Conservation (phyloP, 23 tunicate genomes). For the Ciona savignyi region DNA sequence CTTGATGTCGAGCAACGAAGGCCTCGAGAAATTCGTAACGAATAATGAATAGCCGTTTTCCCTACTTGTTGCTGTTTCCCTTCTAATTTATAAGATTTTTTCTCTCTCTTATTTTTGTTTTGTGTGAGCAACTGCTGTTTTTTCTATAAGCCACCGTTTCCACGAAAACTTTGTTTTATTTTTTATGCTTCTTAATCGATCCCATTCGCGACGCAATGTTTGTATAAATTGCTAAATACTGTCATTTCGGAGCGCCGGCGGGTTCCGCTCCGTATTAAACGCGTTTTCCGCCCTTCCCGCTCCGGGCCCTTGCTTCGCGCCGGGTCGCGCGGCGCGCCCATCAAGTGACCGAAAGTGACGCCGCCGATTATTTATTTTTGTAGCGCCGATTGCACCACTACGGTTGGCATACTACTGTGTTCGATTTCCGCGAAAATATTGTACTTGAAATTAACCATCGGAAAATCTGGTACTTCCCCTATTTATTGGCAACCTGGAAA, state of each 20-base stretch:
- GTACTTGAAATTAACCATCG: background rate
- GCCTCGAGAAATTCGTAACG: conserved; percentile 46
- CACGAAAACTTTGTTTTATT: background rate
- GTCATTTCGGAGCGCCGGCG: background rate
- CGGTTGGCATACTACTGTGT: background rate
- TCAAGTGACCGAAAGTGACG: background rate
- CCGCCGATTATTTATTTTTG: background rate
- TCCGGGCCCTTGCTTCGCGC: too few species aligned
- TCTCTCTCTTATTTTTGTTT: background rate
- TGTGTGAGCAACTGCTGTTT: background rate
- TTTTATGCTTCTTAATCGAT: conserved; percentile 1
- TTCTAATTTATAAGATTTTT: background rate
- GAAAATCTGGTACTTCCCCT: background rate
- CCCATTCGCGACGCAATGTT: background rate
- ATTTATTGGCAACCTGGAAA: background rate
- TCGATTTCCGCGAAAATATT: background rate
- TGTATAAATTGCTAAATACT: background rate
- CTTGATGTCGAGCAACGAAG: conserved; percentile 16
- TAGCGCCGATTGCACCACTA: background rate
- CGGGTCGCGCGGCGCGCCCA: background rate
- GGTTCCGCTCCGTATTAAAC: too few species aligned
- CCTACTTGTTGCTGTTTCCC: background rate
- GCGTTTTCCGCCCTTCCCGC: too few species aligned
- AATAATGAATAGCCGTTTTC: conserved; percentile 21
- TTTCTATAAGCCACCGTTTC: background rate